Base-by-base conservation (phyloP, 2,888 invertebrate species). In the Smittia sp. region DNA sequence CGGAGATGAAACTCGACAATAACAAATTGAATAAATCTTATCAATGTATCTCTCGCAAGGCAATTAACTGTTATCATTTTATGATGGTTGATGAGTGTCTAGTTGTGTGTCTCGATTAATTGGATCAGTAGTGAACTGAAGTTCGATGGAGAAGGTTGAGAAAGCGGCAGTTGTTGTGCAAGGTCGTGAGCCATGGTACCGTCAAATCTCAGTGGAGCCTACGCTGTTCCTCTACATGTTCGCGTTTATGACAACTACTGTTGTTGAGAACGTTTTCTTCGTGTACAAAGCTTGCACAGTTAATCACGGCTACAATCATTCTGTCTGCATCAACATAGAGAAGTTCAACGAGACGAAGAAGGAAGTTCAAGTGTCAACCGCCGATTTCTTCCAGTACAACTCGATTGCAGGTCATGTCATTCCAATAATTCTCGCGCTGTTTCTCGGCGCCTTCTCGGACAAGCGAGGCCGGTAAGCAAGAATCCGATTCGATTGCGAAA, bases 221-320 rank as follows among this genome's bases (percentile, higher is more conserved):
- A 87, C 92, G 0, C 88, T 95, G 88, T 91, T 94, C 79, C 83
- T 94, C 1, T 95, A 93, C 79, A 94, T 95, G 93, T 87, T 93
- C 85, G 92, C 93, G 0, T 91, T 88, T 78, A 92, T 92, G 91
- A 85, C 88, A 69, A 93, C 93, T 1, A 88, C 87, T 74, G 92
- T 93, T 0, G 86, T 91, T 38, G 92, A 93, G 78, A 91, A 92
- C 79, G 87, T 90, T 27, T 90, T 92, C 78, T 92, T 91, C 78
- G 84, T 92, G 1, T 85, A 91, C 78, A 90, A 90, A 82, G 88
- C 93, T 0, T 94, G 93, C 77, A 84, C 85, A 0, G 89, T 91
- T 0, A 90, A 93, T 79, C 89, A 91, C 75, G 87, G 88, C 0
- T 88, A 87, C 75, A 86, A 87, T 69, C 83, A 84, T 67, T 87